Evolutionary conservation across 2,888 invertebrate species (phyloP).

Genomic region (Lagria hirta): DNA sequence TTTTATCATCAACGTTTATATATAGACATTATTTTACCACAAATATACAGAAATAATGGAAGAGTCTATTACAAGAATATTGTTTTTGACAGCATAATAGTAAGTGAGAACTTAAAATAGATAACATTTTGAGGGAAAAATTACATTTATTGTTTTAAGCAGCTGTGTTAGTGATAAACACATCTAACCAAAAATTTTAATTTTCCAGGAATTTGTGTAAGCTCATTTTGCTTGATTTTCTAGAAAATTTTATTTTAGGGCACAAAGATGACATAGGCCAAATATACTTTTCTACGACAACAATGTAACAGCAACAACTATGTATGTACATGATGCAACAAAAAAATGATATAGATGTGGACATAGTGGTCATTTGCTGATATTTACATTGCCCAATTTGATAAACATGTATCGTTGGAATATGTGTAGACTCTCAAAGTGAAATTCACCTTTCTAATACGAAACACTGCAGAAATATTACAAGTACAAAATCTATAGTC

Average conservation of each 20-base stretch:
- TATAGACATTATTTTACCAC: constrained; percentile 13
- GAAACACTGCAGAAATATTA: constrained; percentile 43
- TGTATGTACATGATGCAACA: constrained; percentile 27
- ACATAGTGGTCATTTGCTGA: constrained; percentile 13
- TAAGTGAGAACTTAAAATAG: no score
- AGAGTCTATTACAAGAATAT: constrained; percentile 11
- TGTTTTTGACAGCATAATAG: constrained; percentile 6
- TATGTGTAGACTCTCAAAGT: constrained; percentile 19
- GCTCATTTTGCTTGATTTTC: no score
- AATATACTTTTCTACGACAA: constrained; percentile 25
- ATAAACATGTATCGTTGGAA: constrained; percentile 28
- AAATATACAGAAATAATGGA: constrained; percentile 4
- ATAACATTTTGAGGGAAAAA: no score
- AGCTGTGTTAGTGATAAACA: no score
- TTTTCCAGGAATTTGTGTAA: no score
- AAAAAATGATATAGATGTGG: constrained; percentile 26
- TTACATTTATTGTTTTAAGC: no score
- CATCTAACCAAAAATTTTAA: no score
- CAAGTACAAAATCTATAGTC: constrained; percentile 43
- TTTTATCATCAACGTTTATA: constrained; percentile 10
- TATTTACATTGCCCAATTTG: constrained; percentile 22
- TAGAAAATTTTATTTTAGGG: no score
- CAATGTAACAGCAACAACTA: constrained; percentile 29
- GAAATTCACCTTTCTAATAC: constrained; percentile 45
- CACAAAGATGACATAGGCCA: constrained; percentile 24